phyloP scores from a whole-genome alignment of 1,140 invertebrate species.

The Armadillidium nasatum region DNA sequence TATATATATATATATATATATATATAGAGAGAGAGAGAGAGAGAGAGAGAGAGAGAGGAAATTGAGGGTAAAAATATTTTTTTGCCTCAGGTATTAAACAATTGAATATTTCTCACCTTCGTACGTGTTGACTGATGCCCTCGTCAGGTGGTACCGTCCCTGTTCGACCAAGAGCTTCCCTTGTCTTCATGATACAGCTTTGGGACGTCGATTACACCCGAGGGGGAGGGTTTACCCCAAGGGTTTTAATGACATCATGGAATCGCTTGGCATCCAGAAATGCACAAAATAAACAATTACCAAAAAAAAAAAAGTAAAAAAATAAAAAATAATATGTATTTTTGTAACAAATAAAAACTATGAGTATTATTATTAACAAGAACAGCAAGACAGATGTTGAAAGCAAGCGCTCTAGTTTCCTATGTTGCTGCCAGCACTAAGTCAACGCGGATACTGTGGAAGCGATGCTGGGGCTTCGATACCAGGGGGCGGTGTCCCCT shows the following conservation, averaged over 20 bases:
- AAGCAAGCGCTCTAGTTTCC: neutral
- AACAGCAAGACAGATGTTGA: neutral
- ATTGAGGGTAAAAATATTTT: no score
- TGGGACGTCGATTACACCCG: neutral
- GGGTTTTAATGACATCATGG: neutral
- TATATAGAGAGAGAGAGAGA: no score
- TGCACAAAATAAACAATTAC: neutral
- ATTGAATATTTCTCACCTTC: neutral
- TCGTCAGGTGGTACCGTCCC: neutral
- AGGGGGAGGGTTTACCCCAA: neutral
- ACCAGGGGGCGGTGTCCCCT: neutral
- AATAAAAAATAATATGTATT: no score
- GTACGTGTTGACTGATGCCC: neutral
- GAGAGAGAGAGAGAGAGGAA: no score
- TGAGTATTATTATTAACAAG: no score
- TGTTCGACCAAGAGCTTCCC: neutral
- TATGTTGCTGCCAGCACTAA: neutral
- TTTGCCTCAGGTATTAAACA: neutral
- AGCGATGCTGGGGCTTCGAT: neutral
- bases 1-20: no score
- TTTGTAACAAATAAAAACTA: no score
- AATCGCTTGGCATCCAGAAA: neutral
- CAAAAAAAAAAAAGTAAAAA: neutral
- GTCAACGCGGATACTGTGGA: slow-evolving; percentile 10
- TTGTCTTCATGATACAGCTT: neutral